phyloP scores from a whole-genome alignment of 2,797 vertebrate species.

The Paguma larvata region DNA sequence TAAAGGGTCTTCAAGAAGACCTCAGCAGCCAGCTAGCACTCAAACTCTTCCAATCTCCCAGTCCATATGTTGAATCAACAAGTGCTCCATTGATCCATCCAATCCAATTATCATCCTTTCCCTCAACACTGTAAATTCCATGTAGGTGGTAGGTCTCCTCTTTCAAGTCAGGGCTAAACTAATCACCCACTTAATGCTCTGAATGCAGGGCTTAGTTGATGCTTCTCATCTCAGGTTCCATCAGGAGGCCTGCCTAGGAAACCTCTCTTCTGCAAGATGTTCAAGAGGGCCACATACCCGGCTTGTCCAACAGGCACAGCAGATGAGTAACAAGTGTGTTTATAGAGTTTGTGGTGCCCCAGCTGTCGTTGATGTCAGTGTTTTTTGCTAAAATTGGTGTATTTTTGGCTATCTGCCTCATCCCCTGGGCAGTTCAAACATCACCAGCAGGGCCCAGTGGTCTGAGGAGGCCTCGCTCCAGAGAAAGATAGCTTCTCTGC shows the following conservation, averaged over 20 bases:
- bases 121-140: constrained; percentile 62
- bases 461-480: not conserved
- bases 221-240: constrained; percentile 64
- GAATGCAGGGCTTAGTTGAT: constrained; percentile 40
- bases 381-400: constrained; percentile 82
- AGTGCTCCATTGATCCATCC: not conserved
- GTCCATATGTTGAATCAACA: not conserved
- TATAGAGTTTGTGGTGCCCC: constrained; percentile 82
- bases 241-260: constrained; percentile 80
- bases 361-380: constrained; percentile 80
- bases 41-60: not conserved
- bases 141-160: not conserved
- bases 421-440: constrained; percentile 74
- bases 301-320: constrained; percentile 48
- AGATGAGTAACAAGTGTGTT: constrained; percentile 72
- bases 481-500: not conserved
- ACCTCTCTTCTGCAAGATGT: constrained; percentile 77
- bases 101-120: constrained; percentile 39
- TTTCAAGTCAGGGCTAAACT: constrained; percentile 56
- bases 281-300: constrained; percentile 75
- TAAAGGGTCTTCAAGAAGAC: not conserved
- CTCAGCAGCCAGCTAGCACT: not conserved
- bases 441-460: constrained; percentile 57
- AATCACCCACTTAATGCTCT: constrained; percentile 15
- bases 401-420: constrained; percentile 85